Base-by-base conservation (phyloP, 2,797 vertebrate genomes). In the Mionectes olivaceus region DNA sequence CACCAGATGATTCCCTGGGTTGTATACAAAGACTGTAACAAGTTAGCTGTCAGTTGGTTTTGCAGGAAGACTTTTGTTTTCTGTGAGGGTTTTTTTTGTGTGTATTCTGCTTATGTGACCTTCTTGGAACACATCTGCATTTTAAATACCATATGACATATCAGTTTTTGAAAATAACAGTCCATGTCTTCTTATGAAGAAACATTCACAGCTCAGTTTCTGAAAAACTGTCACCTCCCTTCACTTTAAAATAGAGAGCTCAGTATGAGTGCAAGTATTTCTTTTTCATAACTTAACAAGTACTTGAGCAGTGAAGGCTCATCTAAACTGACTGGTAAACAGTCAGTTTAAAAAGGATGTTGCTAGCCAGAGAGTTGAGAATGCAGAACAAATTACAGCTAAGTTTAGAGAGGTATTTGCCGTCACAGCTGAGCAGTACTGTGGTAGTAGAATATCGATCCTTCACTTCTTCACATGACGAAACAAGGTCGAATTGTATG, bases 51-150 rank as follows among this genome's bases (percentile, higher is more conserved):
- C 8, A 44, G 2, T 6, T 13, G 9, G 4, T 33, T 67, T 67
- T 10, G 14, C 0, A 1, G 5, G 4, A 17, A 12, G 17, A 39
- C 32, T 4, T 10, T 52, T 8, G 33, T 47, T 83, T 80, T 50
- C 11, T 39, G 2, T 5, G 30, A 9, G 35, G 35, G 0, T 15
- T 18, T 28, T 43, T 41, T 16, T 39, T 7, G 60, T 35, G 5
- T 25, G 5, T 39, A 9, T 33, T 50, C 35, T 52, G 11, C 37
- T 69, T 30, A 25, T 25, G 11, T 5, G 5, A 70, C 21, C 11
- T 87, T 74, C 33, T 61, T 60, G 69, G 52, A 71, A 77, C 28
- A 71, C 10, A 46, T 19, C 44, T 59, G 9, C 30, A 33, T 37
- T 87, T 83, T 73, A 55, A 82, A 63, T 47, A 35, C 10, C 5